A percentile compares a stretch with the other conserved stretches of the same genome.
Evolutionary conservation across 2,888 invertebrate species (phyloP).

Genomic region (Eucriotettix oculatus): DNA sequence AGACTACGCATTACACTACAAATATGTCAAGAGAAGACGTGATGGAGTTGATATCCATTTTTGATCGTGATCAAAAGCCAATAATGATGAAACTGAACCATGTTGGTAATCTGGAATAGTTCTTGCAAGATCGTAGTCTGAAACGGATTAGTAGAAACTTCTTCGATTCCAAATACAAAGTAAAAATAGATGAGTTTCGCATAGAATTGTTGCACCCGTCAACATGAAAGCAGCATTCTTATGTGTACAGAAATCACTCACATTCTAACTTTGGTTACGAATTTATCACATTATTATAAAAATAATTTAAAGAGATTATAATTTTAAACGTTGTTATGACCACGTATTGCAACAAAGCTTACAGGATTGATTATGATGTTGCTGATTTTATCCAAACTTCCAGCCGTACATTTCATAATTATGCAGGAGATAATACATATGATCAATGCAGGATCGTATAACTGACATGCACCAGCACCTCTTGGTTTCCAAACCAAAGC

Average conservation of each 20-base stretch:
- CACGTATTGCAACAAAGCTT: slow-evolving; percentile 59
- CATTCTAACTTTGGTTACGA: slow-evolving; percentile 31
- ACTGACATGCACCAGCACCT: slow-evolving; percentile 53
- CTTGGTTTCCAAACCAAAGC: slow-evolving; percentile 50
- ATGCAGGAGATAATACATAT: slow-evolving; percentile 38
- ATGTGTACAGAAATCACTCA: slow-evolving; percentile 66
- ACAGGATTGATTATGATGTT: slow-evolving; percentile 58
- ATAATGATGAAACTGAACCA: slow-evolving; percentile 21
- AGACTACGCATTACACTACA: slow-evolving; percentile 16
- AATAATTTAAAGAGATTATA: slow-evolving; percentile 15
- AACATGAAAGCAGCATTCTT: slow-evolving; percentile 58
- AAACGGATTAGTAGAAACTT: slow-evolving; percentile 23
- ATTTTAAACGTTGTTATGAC: slow-evolving; percentile 49
- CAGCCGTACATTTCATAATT: slow-evolving; percentile 37
- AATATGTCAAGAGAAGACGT: not conserved
- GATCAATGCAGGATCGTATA: slow-evolving; percentile 16
- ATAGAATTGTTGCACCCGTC: slow-evolving; percentile 67
- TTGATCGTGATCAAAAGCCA: not conserved
- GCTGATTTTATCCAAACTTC: slow-evolving; percentile 47
- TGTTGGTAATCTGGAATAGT: slow-evolving; percentile 45
- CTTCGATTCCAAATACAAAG: not conserved
- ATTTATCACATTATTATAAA: not conserved
- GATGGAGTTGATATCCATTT: not conserved
- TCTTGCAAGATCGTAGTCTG: slow-evolving; percentile 44
- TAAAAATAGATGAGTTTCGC: slow-evolving; percentile 40